Evolutionary conservation across 2,797 vertebrate genomes (phyloP).

Genomic region (Oceanodroma leucorhoa): DNA sequence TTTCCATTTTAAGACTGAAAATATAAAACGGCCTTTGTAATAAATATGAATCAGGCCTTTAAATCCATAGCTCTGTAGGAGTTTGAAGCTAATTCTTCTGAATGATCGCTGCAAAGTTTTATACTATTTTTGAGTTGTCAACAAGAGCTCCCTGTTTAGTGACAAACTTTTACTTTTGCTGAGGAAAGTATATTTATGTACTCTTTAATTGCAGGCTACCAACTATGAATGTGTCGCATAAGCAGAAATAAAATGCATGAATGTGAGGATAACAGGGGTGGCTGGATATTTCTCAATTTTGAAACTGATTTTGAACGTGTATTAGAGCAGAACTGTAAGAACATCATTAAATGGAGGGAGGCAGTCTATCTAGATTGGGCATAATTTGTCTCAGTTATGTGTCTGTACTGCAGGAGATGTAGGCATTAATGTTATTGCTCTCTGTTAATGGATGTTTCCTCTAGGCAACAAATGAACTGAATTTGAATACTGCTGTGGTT

Average conservation of each 20-base stretch:
- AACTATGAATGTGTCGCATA: neutral
- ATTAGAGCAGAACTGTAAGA: constrained; percentile 59
- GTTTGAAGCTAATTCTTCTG: neutral
- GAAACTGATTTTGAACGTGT: constrained; percentile 22
- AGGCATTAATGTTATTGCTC: constrained; percentile 30
- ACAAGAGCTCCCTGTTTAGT: neutral
- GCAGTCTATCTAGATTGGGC: neutral
- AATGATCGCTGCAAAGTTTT: neutral
- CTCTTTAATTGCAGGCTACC: neutral
- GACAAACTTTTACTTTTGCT: neutral
- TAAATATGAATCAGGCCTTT: neutral
- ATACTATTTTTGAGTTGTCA: neutral
- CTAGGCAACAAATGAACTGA: constrained; percentile 43
- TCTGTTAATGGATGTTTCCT: constrained; percentile 53
- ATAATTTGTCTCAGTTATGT: constrained; percentile 42
- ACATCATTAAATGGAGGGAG: constrained; percentile 51
- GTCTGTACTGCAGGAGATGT: constrained; percentile 37
- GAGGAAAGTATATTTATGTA: neutral
- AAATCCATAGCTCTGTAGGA: neutral
- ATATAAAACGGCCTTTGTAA: neutral
- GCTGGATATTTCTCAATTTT: constrained; percentile 44
- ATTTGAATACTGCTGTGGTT: constrained; percentile 52
- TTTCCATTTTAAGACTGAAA: neutral
- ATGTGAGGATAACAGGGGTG: neutral
- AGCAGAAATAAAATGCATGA: constrained; percentile 29